These are phyloP conservation scores for Melanotus villosus DNA, from an alignment of 2,888 invertebrate species.

Conservation along the genomic window DNA sequence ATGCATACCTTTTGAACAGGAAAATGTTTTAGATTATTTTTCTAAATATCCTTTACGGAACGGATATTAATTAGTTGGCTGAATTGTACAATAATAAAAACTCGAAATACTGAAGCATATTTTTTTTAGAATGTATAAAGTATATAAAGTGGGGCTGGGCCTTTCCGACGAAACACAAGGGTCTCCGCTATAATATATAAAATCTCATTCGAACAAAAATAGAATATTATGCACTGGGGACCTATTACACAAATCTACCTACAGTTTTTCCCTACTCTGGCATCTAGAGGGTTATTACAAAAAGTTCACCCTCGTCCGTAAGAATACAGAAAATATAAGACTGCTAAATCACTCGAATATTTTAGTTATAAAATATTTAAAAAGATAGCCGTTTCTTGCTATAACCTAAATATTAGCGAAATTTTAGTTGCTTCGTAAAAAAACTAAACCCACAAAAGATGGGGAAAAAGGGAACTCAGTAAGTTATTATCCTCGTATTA, in stretches of 20 bases:
- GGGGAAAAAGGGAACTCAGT: no score
- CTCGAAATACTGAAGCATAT: no score
- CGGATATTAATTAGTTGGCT: no score
- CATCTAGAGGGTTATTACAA: slow-evolving; percentile 45
- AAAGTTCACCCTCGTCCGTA: slow-evolving; percentile 39
- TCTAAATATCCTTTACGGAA: no score
- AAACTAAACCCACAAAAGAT: no score
- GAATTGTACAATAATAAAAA: no score
- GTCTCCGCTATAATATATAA: slow-evolving; percentile 57
- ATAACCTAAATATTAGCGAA: no score
- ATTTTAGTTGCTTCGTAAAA: no score
- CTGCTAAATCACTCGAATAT: slow-evolving; percentile 3
- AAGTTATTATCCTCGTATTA: no score
- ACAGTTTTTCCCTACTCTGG: slow-evolving; percentile 51
- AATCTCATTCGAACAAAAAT: slow-evolving; percentile 63
- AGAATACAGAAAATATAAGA: slow-evolving; percentile 28
- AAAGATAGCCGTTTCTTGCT: no score
- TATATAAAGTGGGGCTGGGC: background rate
- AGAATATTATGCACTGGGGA: slow-evolving; percentile 63
- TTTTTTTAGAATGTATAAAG: background rate
- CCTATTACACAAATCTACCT: slow-evolving; percentile 63
- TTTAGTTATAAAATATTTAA: background rate
- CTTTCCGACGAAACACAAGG: slow-evolving; percentile 28
- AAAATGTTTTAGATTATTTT: no score
- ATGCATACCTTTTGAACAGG: no score